Conservation (phyloP, 1,140 invertebrate species). For the Papilio xuthus region DNA sequence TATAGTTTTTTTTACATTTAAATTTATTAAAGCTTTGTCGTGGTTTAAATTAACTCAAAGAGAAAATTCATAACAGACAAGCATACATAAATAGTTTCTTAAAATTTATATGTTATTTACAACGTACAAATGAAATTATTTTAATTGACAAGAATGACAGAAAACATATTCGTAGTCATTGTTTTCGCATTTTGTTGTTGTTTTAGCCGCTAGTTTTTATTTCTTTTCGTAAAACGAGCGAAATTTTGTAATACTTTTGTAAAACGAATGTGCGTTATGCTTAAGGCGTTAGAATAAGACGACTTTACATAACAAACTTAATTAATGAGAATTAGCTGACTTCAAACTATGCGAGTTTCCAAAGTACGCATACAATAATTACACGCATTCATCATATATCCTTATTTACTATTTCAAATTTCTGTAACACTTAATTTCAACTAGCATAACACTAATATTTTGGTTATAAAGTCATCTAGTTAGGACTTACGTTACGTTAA, state of each 20-base stretch:
- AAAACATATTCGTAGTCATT: background rate
- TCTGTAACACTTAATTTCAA: background rate
- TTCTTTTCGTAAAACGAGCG: background rate
- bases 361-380: background rate
- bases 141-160: background rate
- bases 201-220: too few relatives aligned
- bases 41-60: conserved; percentile 13
- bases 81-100: conserved; percentile 2
- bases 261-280: background rate
- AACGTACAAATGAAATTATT: conserved; percentile 8
- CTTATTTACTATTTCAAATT: background rate
- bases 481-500: too few relatives aligned
- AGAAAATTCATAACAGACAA: conserved; percentile 4
- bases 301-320: background rate
- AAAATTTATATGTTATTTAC: conserved; percentile 28
- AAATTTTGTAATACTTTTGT: background rate
- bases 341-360: background rate
- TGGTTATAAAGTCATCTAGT: background rate
- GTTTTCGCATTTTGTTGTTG: too few relatives aligned
- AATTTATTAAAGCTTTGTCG: background rate
- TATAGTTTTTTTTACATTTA: background rate
- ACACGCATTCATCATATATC: background rate
- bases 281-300: background rate
- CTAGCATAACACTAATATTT: background rate
- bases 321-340: background rate